Percentiles rank a stretch among this genome's conserved stretches.
phyloP scores from a whole-genome alignment of 2,797 vertebrate genomes.

The Crenuchus spilurus region DNA sequence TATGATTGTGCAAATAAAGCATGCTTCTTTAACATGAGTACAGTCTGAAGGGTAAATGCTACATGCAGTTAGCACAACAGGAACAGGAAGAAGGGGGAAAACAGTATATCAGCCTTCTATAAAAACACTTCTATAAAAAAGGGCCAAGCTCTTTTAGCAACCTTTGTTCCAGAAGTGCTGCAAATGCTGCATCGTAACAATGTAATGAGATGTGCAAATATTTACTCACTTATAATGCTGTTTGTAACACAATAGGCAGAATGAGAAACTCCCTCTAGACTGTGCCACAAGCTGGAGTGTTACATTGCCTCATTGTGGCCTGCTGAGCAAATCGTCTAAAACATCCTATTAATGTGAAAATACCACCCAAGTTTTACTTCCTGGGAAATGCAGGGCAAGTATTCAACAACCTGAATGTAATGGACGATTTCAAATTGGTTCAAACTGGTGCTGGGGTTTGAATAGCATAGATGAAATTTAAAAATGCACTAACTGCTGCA shows the following conservation, averaged over 20 bases:
- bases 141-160: not conserved
- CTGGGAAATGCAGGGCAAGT: not conserved
- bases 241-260: not conserved
- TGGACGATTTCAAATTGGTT: no score
- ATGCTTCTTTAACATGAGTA: not conserved
- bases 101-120: not conserved
- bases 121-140: not conserved
- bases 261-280: conserved; percentile 2
- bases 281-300: not conserved
- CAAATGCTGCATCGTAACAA: not conserved
- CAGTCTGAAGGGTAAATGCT: not conserved
- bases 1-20: not conserved
- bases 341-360: not conserved
- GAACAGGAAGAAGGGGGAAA: not conserved
- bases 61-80: conserved; percentile 8
- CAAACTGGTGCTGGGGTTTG: no score
- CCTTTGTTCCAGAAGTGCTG: not conserved
- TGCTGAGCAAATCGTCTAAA: not conserved
- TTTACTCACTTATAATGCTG: not conserved
- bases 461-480: no score
- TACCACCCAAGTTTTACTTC: not conserved
- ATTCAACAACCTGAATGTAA: no score
- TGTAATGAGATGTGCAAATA: not conserved
- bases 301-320: not conserved
- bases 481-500: no score